Percentiles rank a stretch among this genome's conserved stretches.
Conservation (phyloP, 1,140 invertebrate genomes). For the Aphaenogaster ashmeadi region DNA sequence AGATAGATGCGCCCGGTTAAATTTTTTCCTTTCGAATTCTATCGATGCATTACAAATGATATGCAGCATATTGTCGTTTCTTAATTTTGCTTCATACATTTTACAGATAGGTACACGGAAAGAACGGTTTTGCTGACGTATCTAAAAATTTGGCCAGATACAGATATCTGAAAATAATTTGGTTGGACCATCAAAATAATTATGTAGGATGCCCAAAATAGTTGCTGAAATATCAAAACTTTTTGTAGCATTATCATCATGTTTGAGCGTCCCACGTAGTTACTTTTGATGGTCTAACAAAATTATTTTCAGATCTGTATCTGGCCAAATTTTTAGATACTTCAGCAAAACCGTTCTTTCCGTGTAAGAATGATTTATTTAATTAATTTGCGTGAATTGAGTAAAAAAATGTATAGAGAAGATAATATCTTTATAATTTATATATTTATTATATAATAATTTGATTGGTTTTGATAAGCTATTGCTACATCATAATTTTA, state of each 20-base stretch:
- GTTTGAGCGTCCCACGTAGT: no score
- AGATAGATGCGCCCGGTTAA: constrained; percentile 22
- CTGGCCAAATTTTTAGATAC: no score
- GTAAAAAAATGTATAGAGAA: background rate
- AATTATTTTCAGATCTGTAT: no score
- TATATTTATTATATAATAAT: background rate
- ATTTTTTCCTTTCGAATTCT: constrained; percentile 16
- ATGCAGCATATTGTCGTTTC: background rate
- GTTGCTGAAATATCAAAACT: no score
- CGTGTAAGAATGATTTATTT: background rate
- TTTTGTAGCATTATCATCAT: no score
- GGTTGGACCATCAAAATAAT: no score
- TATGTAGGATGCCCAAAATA: no score
- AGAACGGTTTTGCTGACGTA: no score
- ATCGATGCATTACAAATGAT: background rate
- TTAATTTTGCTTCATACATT: background rate
- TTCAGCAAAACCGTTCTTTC: no score
- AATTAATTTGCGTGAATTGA: background rate
- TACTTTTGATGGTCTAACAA: no score
- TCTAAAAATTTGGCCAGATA: no score
- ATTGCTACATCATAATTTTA: constrained; percentile 11
- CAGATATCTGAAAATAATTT: no score
- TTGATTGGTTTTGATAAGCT: background rate
- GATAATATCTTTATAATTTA: background rate
- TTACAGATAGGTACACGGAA: background rate